These are phyloP conservation scores for Acropternis orthonyx DNA, from an alignment of 2,797 vertebrate species.

Conservation along the genomic window DNA sequence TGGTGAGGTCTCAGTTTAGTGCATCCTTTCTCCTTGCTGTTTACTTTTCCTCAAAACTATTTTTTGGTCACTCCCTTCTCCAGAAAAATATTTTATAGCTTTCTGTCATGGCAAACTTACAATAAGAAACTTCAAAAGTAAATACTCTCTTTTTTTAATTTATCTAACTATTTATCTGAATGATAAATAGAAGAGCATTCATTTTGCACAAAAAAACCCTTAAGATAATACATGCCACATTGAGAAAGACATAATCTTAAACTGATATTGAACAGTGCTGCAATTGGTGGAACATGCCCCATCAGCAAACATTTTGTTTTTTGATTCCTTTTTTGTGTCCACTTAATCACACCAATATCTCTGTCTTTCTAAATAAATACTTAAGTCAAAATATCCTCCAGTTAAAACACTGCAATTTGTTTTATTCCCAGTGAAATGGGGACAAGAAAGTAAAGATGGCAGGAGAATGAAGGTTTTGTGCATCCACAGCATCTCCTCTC, in stretches of 20 bases:
- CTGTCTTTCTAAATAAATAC: not conserved
- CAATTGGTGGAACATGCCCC: not conserved
- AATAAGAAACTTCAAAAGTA: not conserved
- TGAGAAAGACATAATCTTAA: not conserved
- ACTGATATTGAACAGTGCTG: not conserved
- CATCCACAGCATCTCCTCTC: not conserved
- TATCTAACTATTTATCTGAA: not conserved
- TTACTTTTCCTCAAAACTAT: not conserved
- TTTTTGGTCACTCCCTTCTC: not conserved
- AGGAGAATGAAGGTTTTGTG: not conserved
- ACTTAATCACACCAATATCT: slow-evolving; percentile 5
- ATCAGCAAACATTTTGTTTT: not conserved
- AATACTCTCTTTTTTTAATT: not conserved
- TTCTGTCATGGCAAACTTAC: slow-evolving; percentile 3
- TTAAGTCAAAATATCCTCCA: not conserved
- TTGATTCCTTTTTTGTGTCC: not conserved
- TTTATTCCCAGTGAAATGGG: not conserved
- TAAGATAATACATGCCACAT: not conserved
- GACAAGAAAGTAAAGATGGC: not conserved
- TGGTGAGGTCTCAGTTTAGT: slow-evolving; percentile 12
- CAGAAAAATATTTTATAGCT: not conserved
- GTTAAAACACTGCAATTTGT: not conserved
- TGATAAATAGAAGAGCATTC: not conserved
- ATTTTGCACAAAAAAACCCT: not conserved
- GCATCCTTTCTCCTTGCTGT: not conserved